Evolutionary conservation across 2,797 vertebrate species (phyloP), one percentile per base, ranked within the genome.

Genomic region (Acestrorhynchus altus): DNA sequence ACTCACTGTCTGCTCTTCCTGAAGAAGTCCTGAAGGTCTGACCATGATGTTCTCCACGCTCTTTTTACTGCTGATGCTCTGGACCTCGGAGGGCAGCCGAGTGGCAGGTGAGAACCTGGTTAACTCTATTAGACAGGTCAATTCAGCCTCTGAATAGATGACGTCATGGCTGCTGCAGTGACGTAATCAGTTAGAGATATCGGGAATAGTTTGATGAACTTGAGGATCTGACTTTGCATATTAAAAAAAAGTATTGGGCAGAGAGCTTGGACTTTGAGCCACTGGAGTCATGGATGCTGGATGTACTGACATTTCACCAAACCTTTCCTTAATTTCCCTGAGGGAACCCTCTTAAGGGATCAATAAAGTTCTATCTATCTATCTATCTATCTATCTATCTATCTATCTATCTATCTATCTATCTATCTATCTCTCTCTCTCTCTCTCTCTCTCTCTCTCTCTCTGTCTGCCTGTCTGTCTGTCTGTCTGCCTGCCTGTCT

Each of bases 71-170:
- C 70, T 97, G 82, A 85, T 93, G 88, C 77, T 95, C 70, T 93
- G 92, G 71, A 84, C 72, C 69, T 90, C 91, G 42, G 91, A 93
- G 39, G 84, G 92, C 59, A 94, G 90, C 65, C 91, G 89, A 63
- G 40, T 96, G 24, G 93, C 96, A 96, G 97, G 97, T 98, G 91
- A 96, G 93, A 83, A 56, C n/a, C 0, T 60, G 2, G 31, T 2
- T 2, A 6, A 39, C 24, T 20, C 7, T 0, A n/a, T 40, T 47
- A 7, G 24, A 16, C 22, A 54, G 2, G 2, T 26, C 15, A 1
- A n/a, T 18, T 13, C 13, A 15, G 15, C 9, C 6, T 15, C 10
- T 51, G 11, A 44, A 31, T n/a, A 15, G n/a, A 1, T 18, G 40
- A 18, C 7, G 10, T 31, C 44, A 3, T 51, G 16, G 0, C 8